A percentile compares a stretch with the other conserved stretches of the same genome.
Conservation (phyloP, 1,140 invertebrate genomes). For the Euura saliciscinereae region DNA sequence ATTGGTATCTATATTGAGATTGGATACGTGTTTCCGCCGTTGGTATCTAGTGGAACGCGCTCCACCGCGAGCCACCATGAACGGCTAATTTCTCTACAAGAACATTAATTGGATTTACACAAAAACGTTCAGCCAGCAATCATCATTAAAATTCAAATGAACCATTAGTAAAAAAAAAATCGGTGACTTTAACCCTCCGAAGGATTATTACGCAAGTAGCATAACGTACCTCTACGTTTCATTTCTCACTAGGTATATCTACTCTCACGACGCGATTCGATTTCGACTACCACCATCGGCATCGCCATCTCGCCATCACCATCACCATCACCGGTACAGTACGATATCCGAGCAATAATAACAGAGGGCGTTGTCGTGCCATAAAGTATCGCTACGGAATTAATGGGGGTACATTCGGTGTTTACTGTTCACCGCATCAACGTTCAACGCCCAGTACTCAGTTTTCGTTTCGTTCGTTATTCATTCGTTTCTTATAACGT, state of each 20-base stretch:
- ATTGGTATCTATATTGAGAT: too few relatives aligned
- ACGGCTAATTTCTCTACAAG: background rate
- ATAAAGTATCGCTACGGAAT: constrained; percentile 50
- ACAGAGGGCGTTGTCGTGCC: constrained; percentile 47
- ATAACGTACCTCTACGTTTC: too few relatives aligned
- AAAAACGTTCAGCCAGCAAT: background rate
- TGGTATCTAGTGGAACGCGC: background rate
- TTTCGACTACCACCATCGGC: too few relatives aligned
- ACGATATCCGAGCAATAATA: constrained; percentile 42
- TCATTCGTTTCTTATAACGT: background rate
- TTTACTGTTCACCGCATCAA: background rate
- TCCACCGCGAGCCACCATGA: background rate
- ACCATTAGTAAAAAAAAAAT: background rate
- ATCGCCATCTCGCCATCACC: too few relatives aligned
- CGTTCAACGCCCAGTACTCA: background rate
- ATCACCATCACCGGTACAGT: background rate
- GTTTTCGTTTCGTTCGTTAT: background rate
- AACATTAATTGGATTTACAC: constrained; percentile 3
- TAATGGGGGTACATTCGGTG: constrained; percentile 31
- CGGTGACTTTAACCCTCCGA: background rate
- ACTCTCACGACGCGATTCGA: too few relatives aligned
- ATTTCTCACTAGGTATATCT: too few relatives aligned
- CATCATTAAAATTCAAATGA: constrained; percentile 4
- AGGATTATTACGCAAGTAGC: too few relatives aligned
- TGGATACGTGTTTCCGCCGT: background rate